Evolutionary conservation across 2,888 invertebrate species (phyloP).

Genomic region (Lasioglossum vierecki): DNA sequence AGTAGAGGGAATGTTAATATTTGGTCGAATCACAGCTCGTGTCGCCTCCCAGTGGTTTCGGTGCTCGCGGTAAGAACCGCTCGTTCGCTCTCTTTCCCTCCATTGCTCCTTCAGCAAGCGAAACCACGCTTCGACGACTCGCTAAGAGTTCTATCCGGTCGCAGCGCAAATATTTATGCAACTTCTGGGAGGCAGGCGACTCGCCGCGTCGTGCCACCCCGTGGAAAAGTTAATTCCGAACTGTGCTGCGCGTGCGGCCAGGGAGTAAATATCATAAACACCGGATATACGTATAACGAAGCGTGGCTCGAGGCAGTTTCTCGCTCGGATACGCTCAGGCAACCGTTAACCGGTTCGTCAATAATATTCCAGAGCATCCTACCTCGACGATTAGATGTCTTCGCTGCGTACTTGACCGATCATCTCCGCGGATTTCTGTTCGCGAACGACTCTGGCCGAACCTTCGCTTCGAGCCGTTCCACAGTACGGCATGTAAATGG

Average conservation of each 20-base stretch:
- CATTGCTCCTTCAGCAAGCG: background rate
- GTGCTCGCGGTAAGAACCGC: background rate
- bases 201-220: background rate
- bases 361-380: background rate
- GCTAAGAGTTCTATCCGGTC: background rate
- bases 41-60: background rate
- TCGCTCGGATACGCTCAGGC: background rate
- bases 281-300: slow-evolving; percentile 24
- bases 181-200: background rate
- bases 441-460: background rate
- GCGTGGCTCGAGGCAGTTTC: slow-evolving; percentile 16
- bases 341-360: background rate
- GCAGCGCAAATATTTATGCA: slow-evolving; percentile 32
- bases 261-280: slow-evolving; percentile 30
- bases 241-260: background rate
- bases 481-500: no score
- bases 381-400: background rate
- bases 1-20: background rate
- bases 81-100: background rate
- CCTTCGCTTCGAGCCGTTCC: background rate
- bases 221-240: slow-evolving; percentile 22
- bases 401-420: background rate
- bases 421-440: background rate
- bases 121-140: background rate
- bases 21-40: background rate